These are phyloP conservation scores for Onthophagus taurus DNA, from an alignment of 1,140 invertebrate species.

Conservation along the genomic window DNA sequence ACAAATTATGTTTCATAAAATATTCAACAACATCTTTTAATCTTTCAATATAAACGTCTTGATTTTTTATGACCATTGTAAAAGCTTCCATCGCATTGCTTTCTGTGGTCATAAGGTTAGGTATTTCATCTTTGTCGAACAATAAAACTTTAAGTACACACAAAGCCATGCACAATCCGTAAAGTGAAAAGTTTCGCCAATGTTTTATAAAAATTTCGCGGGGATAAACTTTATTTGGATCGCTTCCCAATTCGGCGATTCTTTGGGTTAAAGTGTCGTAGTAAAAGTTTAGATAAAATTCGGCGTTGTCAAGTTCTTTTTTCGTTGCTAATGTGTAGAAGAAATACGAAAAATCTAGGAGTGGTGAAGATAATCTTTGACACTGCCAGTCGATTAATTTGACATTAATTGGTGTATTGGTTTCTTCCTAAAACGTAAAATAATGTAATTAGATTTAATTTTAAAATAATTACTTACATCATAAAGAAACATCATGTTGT, in stretches of 20 bases:
- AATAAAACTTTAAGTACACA: conserved; percentile 1
- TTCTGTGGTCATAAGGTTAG: not conserved
- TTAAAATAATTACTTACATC: no score
- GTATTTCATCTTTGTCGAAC: not conserved
- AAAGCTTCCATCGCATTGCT: not conserved
- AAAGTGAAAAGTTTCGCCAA: not conserved
- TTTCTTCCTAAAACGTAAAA: no score
- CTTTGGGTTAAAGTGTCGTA: conserved; percentile 39
- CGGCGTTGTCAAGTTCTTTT: conserved; percentile 37
- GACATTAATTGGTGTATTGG: conserved; percentile 39
- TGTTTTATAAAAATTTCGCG: not conserved
- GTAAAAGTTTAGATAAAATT: conserved; percentile 44
- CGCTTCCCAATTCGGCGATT: conserved; percentile 35
- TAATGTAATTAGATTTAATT: no score
- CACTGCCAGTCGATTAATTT: conserved; percentile 48
- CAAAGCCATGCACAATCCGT: not conserved
- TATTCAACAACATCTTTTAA: not conserved
- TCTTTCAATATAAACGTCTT: not conserved
- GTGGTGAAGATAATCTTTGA: conserved; percentile 44
- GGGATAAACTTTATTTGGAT: conserved; percentile 40
- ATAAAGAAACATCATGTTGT: conserved; percentile 47
- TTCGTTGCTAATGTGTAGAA: conserved; percentile 45
- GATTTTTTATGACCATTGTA: not conserved
- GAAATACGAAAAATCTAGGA: conserved; percentile 48
- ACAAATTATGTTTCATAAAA: conserved; percentile 7